phyloP scores from a whole-genome alignment of 2,113 vertebrate genomes.

The Copsychus sechellarum region DNA sequence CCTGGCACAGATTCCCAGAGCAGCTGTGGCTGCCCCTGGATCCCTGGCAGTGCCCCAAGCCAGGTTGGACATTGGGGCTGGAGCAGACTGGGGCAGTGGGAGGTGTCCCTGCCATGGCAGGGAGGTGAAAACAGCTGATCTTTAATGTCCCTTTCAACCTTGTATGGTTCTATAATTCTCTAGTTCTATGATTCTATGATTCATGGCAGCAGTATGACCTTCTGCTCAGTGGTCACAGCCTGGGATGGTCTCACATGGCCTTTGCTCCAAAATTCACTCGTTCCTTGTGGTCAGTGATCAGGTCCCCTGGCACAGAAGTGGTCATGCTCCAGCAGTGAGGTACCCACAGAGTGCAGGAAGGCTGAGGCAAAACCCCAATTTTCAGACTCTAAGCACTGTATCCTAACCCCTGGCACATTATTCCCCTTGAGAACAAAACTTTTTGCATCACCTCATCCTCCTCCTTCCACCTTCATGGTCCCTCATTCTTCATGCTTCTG shows the following conservation, averaged over 20 bases:
- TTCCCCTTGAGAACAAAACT: background rate
- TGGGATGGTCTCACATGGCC: background rate
- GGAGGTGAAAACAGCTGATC: background rate
- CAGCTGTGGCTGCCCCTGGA: background rate
- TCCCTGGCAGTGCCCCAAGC: background rate
- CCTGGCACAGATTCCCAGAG: background rate
- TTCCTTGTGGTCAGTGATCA: background rate
- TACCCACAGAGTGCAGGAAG: background rate
- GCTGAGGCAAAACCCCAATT: background rate
- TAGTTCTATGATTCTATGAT: background rate
- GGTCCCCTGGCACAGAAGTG: background rate
- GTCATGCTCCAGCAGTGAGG: background rate
- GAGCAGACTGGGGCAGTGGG: background rate
- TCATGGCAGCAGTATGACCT: background rate
- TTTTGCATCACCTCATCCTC: background rate
- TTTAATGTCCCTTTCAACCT: background rate
- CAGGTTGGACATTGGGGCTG: rapidly evolving
- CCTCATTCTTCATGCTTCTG: background rate
- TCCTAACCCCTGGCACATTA: background rate
- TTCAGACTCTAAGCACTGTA: background rate
- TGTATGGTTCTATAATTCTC: background rate
- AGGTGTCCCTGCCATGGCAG: background rate
- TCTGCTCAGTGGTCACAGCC: background rate
- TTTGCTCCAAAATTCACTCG: background rate
- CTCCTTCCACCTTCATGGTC: background rate